Evolutionary conservation across 2,113 vertebrate genomes (phyloP), one percentile per base, ranked within the genome.

Genomic region (Setophaga kirtlandii): DNA sequence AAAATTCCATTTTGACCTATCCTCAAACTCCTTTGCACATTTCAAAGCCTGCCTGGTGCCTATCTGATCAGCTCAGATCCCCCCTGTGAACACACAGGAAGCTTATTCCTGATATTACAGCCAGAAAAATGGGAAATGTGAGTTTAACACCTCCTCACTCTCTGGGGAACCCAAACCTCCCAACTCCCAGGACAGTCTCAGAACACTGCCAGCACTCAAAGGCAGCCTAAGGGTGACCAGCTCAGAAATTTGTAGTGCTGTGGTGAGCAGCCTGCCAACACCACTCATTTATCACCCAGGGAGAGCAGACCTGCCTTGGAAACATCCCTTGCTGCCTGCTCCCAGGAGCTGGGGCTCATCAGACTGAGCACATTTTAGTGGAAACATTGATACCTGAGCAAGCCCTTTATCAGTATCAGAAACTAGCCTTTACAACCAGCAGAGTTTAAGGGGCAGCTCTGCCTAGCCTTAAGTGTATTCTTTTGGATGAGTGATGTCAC

Each of bases 51-150:
- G 37, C 49, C 58, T 19, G 10, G 5, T 44, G 37, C 13, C 3
- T 7, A 12, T 2, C 9, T 6, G 4, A 1, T 6, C 68, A 74
- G 30, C 0, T 1, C 9, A 11, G 10, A 10, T 10, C 65, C 22
- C 24, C 10, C 7, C 24, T 17, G 2, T 1, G 13, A 53, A 46
- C 3, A 3, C 8, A 27, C 2, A 23, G 7, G 19, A 63, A 85
- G 3, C 4, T 3, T 10, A 13, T n/a, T 41, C 9, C 10, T 4
- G 2, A 3, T 14, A 44, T 33, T 31, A 21, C 6, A 58, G 28
- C 11, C 20, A 44, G 46, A 62, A 81, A 88, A 91, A 73, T 10
- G 3, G 22, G 46, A 87, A 85, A 62, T 24, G 5, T 9, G 8
- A 73, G 6, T 65, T 87, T 77, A 77, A 74, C 3, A 23, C 20